These are phyloP conservation scores for Alviniconcha strummeri DNA, from an alignment of 2,888 invertebrate species.

Conservation along the genomic window DNA sequence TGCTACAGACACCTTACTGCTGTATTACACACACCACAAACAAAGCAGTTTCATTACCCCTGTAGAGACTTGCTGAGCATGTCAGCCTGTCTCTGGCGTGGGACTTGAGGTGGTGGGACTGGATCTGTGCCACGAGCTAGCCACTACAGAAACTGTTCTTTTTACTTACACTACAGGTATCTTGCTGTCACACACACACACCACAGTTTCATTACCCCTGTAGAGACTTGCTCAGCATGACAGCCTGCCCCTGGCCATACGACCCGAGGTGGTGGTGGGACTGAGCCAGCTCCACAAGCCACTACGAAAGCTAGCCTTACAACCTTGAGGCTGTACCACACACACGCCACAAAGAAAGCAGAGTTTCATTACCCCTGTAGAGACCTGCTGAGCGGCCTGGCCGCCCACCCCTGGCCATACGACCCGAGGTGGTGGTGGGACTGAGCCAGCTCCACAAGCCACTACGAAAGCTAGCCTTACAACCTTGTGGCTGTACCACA, in stretches of 20 bases:
- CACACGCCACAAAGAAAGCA: too few species aligned
- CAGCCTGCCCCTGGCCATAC: constrained; percentile 85
- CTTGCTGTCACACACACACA: too few species aligned
- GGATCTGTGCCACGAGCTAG: constrained; percentile 88
- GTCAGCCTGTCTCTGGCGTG: constrained; percentile 84
- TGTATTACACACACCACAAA: too few species aligned
- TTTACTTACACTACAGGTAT: too few species aligned
- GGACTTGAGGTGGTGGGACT: constrained; percentile 83
- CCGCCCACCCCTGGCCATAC: constrained; percentile 85
- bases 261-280: constrained; percentile 84
- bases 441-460: constrained; percentile 86
- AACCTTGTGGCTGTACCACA: too few species aligned
- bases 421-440: constrained; percentile 84
- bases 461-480: constrained; percentile 81
- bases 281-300: constrained; percentile 86
- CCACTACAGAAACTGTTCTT: too few species aligned
- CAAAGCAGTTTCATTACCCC: constrained; percentile 71
- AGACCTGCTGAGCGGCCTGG: constrained; percentile 84
- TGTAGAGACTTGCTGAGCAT: constrained; percentile 85
- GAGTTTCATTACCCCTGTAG: constrained; percentile 78
- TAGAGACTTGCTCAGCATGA: constrained; percentile 84
- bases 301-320: constrained; percentile 81
- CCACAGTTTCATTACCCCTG: constrained; percentile 75
- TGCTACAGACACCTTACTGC: background rate
- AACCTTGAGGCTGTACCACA: too few species aligned